Evolutionary conservation across 2,113 vertebrate species (phyloP).

Genomic region (Oreocharis arfaki): DNA sequence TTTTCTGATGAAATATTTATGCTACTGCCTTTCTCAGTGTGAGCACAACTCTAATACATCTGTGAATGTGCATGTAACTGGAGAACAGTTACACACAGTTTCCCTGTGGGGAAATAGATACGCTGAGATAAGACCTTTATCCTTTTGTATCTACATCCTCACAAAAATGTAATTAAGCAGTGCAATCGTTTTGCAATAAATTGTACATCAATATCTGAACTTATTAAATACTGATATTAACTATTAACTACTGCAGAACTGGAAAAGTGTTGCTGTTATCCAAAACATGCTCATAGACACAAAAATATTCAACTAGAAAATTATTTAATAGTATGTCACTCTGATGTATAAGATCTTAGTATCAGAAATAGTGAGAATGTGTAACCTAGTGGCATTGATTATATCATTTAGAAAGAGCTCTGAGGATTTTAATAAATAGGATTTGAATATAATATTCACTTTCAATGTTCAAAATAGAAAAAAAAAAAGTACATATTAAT

Average conservation of each 20-base stretch:
- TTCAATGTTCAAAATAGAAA: neutral
- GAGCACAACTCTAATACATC: neutral
- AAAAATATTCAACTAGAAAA: neutral
- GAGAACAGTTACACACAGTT: neutral
- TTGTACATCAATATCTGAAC: neutral
- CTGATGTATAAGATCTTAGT: neutral
- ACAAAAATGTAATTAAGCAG: neutral
- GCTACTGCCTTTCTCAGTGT: neutral
- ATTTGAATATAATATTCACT: neutral
- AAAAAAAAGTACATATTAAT: neutral
- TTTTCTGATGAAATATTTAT: conserved; percentile 8
- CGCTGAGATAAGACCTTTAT: neutral
- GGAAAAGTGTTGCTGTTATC: neutral
- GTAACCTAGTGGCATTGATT: neutral
- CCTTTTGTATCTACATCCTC: neutral
- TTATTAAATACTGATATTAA: no score
- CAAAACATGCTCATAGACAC: neutral
- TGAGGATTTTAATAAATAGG: neutral
- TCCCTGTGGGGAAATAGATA: neutral
- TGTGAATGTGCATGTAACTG: neutral
- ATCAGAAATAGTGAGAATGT: neutral
- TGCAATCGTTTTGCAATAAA: neutral
- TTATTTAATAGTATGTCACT: neutral
- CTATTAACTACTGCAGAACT: neutral
- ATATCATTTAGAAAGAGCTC: neutral